Evolutionary conservation across 92 coral and sea anemone genomes (phyloP), one percentile per base, ranked within the genome.

Genomic region (Pocillopora grandis): DNA sequence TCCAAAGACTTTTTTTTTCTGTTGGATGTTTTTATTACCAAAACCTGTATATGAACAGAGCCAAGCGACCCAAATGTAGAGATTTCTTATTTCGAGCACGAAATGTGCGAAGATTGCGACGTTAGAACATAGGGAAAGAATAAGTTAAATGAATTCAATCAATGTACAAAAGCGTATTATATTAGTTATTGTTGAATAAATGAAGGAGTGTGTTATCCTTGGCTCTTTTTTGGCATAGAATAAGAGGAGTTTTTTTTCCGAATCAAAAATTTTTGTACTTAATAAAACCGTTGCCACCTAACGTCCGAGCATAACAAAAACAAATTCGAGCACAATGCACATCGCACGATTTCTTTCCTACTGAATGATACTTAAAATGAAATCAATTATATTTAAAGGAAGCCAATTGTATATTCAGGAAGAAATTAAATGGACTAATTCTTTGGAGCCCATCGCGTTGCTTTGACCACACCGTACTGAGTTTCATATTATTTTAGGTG

Each of bases 301-400:
- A 49, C 19, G 17, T 16, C 57, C 12, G 82, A 20, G 20, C 16
- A n/a, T 20, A 16, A 31, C 63, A 55, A 75, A 27, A 76, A 48
- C 52, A 70, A 37, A 55, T 70, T 60, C 56, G n/a, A 64, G 62
- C 52, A n/a, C 42, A 37, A 14, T 42, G 49, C 20, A 78, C 63
- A 52, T 49, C 65, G 20, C 72, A 19, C 73, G 20, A 70, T 70
- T 70, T 70, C 42, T 17, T 12, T 16, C n/a, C 80, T 19, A 20
- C 8, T 59, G 21, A 57, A 35, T 58, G 66, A 57, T 59, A 57
- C 66, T 36, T 23, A 23, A 27, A 27, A 57, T 52, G 62, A 75
- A 75, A 58, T 75, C 78, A 77, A 77, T 16, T 42, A 19, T 61
- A n/a, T 35, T 77, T 77, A 77, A 70, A 37, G 75, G 75, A 68